These are phyloP conservation scores for Thermophis baileyi DNA, from an alignment of 2,113 vertebrate genomes.

Conservation along the genomic window DNA sequence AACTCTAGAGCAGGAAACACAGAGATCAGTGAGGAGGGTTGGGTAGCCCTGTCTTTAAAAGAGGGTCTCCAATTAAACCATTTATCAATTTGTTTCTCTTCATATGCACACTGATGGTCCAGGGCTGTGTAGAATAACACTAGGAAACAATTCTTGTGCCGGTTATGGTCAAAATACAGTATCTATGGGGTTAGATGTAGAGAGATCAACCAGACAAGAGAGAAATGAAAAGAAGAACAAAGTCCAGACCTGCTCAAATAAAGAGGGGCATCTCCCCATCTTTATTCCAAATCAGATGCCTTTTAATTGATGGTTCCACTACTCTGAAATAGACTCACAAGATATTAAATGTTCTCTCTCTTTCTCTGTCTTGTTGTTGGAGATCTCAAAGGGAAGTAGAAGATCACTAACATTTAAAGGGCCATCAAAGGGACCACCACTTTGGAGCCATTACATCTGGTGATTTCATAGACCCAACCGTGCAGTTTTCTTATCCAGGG, in stretches of 20 bases:
- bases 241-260: not conserved
- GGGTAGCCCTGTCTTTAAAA: not conserved
- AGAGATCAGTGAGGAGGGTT: not conserved
- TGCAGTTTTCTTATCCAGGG: not conserved
- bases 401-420: not conserved
- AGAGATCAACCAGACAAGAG: not conserved
- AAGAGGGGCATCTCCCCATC: not conserved
- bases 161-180: not conserved
- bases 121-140: not conserved
- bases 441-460: not conserved
- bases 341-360: not conserved
- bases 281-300: not conserved
- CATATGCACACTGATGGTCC: not conserved
- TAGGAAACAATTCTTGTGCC: not conserved
- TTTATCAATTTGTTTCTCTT: not conserved
- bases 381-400: not conserved
- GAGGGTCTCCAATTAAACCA: not conserved
- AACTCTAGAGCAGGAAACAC: not conserved
- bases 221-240: not conserved
- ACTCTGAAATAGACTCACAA: not conserved
- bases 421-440: not conserved
- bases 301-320: not conserved
- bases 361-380: not conserved
- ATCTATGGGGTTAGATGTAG: not conserved
- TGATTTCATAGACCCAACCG: not conserved